A percentile compares a stretch with the other conserved stretches of the same genome.
These are phyloP conservation scores for Lycophotia porphyrea DNA, from an alignment of 2,888 invertebrate species.

Conservation along the genomic window DNA sequence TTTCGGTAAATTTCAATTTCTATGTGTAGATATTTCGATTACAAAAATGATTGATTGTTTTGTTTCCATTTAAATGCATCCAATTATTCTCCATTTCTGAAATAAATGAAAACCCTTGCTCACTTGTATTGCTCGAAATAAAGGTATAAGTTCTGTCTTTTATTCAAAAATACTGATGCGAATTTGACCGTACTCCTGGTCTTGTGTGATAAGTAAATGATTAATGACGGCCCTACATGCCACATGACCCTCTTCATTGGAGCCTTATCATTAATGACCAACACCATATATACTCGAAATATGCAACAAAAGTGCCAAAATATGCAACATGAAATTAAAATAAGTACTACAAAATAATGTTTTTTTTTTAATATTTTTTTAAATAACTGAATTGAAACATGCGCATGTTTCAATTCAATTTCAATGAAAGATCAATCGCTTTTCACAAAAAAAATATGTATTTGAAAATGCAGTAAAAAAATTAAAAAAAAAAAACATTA, in stretches of 20 bases:
- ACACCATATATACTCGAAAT: too few species aligned
- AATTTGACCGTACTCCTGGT: not conserved
- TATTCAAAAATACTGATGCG: not conserved
- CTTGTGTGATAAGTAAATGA: not conserved
- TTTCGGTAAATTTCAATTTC: conserved; percentile 2
- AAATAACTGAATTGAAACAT: too few species aligned
- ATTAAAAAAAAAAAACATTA: not conserved
- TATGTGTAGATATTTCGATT: not conserved
- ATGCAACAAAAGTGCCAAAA: too few species aligned
- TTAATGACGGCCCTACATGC: not conserved
- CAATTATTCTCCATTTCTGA: not conserved
- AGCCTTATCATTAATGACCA: not conserved
- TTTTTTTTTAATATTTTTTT: too few species aligned
- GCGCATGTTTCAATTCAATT: too few species aligned
- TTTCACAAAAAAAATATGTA: not conserved
- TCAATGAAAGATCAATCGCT: too few species aligned
- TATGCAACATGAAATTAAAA: too few species aligned
- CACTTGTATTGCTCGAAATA: not conserved
- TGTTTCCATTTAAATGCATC: not conserved
- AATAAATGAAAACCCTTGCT: not conserved
- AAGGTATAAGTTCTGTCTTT: not conserved
- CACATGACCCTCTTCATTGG: not conserved
- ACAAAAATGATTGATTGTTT: conserved; percentile 1
- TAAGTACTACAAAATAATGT: too few species aligned
- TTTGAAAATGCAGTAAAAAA: not conserved